These are phyloP conservation scores for Cariama cristata DNA, from an alignment of 2,113 vertebrate genomes.

Conservation along the genomic window DNA sequence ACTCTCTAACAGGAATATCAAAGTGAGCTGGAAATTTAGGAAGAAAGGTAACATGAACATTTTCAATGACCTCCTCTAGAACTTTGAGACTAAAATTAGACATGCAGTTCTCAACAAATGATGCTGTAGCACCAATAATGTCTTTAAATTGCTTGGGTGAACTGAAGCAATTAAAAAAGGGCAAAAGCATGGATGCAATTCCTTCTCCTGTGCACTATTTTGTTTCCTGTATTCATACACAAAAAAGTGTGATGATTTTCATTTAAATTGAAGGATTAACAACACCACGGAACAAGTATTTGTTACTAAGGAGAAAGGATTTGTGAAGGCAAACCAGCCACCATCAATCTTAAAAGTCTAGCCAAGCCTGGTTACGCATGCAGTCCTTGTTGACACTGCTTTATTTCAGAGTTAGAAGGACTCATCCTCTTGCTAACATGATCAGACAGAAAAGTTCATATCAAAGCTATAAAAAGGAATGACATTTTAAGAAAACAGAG, in stretches of 20 bases:
- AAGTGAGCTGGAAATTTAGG: not conserved
- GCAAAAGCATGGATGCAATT: not conserved
- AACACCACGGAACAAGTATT: not conserved
- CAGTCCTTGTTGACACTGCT: not conserved
- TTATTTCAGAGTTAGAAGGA: not conserved
- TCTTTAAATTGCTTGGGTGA: not conserved
- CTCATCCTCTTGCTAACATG: not conserved
- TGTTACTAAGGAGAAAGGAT: not conserved
- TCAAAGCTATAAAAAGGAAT: constrained; percentile 30
- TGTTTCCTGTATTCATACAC: not conserved
- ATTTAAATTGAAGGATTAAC: not conserved
- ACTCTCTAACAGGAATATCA: not conserved
- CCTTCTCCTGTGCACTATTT: not conserved
- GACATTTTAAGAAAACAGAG: constrained; percentile 24
- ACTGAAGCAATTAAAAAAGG: not conserved
- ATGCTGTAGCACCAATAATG: not conserved
- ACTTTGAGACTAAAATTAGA: not conserved
- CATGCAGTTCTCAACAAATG: not conserved
- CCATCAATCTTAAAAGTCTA: not conserved
- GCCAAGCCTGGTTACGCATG: not conserved
- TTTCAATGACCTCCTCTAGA: not conserved
- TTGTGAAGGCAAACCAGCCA: not conserved
- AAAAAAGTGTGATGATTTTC: not conserved
- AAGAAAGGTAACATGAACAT: not conserved
- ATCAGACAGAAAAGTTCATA: not conserved